phyloP scores from a whole-genome alignment of 2,113 vertebrate genomes.

The Mesitornis unicolor region DNA sequence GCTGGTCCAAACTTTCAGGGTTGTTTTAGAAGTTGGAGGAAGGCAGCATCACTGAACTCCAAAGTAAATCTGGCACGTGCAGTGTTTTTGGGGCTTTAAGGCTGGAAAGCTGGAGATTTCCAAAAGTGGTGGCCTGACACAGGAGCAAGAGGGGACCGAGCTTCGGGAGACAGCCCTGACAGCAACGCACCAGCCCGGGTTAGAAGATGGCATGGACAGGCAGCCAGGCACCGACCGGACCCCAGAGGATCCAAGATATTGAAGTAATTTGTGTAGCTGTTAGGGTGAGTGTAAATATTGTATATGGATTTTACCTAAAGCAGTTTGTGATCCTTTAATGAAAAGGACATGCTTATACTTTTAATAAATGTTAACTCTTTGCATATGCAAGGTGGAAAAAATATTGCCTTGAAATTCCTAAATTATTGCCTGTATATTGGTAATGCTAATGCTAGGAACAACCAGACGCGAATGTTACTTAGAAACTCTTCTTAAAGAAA shows the following conservation, averaged over 20 bases:
- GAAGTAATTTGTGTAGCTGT: background rate
- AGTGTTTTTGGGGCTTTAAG: background rate
- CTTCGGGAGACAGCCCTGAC: background rate
- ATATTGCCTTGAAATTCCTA: conserved; percentile 66
- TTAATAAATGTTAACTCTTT: conserved; percentile 50
- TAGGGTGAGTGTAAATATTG: conserved; percentile 54
- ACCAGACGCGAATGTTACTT: conserved; percentile 46
- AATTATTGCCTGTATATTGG: conserved; percentile 37
- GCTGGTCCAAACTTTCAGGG: background rate
- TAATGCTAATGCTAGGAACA: conserved; percentile 33
- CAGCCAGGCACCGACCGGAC: background rate
- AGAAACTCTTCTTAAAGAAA: conserved; percentile 19
- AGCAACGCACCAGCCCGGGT: background rate
- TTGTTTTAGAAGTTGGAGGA: background rate
- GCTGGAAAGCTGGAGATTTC: background rate
- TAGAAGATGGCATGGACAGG: background rate
- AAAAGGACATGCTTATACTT: conserved; percentile 4
- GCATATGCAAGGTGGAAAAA: conserved; percentile 28
- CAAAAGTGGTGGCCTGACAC: background rate
- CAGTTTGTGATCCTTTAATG: conserved; percentile 3
- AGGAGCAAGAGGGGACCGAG: background rate
- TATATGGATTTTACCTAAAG: conserved; percentile 34
- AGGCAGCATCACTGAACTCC: background rate
- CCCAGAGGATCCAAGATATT: background rate
- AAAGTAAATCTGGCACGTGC: background rate